phyloP scores from a whole-genome alignment of 2,888 invertebrate species.

The Andrena dorsata region DNA sequence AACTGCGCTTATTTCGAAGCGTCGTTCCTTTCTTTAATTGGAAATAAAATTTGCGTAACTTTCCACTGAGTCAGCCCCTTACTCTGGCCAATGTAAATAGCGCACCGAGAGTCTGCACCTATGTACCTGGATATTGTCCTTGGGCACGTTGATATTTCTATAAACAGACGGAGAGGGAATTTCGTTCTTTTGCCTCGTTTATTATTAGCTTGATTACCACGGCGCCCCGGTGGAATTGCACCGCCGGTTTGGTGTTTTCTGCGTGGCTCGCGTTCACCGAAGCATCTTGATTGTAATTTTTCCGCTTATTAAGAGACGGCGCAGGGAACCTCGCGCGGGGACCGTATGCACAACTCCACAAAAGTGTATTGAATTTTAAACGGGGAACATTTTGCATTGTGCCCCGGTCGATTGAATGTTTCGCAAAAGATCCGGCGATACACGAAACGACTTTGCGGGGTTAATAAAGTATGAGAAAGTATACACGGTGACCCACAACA shows the following conservation, averaged over 20 bases:
- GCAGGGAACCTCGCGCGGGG: not conserved
- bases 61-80: slow-evolving; percentile 22
- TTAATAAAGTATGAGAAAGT: slow-evolving; percentile 18
- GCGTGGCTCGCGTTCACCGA: slow-evolving; percentile 28
- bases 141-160: slow-evolving; percentile 42
- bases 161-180: slow-evolving; percentile 40
- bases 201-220: slow-evolving; percentile 52
- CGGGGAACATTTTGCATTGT: slow-evolving; percentile 22
- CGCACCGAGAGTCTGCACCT: slow-evolving; percentile 30
- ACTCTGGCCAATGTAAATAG: slow-evolving; percentile 29
- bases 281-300: slow-evolving; percentile 37
- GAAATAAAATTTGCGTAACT: not conserved
- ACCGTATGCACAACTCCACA: not conserved
- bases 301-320: slow-evolving; percentile 36
- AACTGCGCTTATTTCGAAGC: not conserved
- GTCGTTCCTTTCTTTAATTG: not conserved
- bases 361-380: slow-evolving; percentile 33
- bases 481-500: not conserved
- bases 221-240: slow-evolving; percentile 20
- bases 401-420: not conserved
- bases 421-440: not conserved
- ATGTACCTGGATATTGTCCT: slow-evolving; percentile 53
- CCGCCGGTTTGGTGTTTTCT: slow-evolving; percentile 14
- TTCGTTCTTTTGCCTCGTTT: slow-evolving; percentile 42
- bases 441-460: not conserved